Evolutionary conservation across 2,113 vertebrate genomes (phyloP), one percentile per base, ranked within the genome.

Genomic region (Natator depressus): DNA sequence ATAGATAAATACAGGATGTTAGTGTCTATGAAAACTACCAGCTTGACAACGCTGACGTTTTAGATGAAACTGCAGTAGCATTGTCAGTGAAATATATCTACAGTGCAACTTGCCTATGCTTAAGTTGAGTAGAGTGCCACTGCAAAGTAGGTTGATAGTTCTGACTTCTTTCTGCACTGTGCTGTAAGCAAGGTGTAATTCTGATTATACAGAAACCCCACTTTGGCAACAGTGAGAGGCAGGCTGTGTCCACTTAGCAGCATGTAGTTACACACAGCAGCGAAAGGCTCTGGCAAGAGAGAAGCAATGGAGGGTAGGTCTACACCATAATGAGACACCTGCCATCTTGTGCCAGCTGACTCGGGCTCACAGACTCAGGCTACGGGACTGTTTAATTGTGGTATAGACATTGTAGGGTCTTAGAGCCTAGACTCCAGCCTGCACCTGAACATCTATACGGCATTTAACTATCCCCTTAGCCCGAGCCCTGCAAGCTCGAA

Each of bases 1-100:
- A 80, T 59, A 92, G 94, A 72, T 90, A 85, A 93, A 87, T 89
- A 90, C 94, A 91, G 69, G 51, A 84, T 6, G 13, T 62, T 31
- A 31, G 12, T 31, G 29, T 62, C 59, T 62, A 29, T 31, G 12
- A 62, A 62, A 62, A 31, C 57, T 57, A 57, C 22, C 27, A 31
- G 27, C 12, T 62, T 31, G 57, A 62, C 57, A 62, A 62, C 57
- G 13, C 57, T 62, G 27, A 62, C 31, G 57, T 62, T 62, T 12
- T 62, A 62, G 27, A 29, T 13, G 29, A 62, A 62, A 62, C 5
- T 62, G 29, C 0, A 1, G 29, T 91, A 92, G 75, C 0, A 2
- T 27, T 87, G 57, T 42, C 84, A 51, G 78, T n/a, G 10, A 51
- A 89, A 54, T 85, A 84, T 62, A 31, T 62, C 57, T 31, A 46